Conservation (phyloP, 2,113 vertebrate species). For the Gobius niger region DNA sequence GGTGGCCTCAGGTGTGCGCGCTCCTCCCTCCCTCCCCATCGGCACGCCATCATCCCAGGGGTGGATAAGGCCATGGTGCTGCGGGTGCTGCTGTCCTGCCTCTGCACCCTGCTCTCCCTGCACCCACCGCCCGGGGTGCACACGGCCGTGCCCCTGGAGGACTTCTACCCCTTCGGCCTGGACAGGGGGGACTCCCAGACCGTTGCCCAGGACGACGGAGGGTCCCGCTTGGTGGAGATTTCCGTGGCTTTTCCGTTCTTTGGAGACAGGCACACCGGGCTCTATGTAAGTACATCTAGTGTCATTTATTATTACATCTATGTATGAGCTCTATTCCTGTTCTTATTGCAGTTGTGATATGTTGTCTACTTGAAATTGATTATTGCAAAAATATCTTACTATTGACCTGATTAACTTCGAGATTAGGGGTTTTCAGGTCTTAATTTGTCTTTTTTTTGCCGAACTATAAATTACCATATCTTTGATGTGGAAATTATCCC, state of each 20-base stretch:
- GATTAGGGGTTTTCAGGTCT: background rate
- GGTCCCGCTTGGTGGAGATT: slow-evolving; percentile 88
- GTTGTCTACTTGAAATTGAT: too few relatives aligned
- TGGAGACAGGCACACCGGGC: slow-evolving; percentile 88
- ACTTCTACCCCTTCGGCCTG: slow-evolving; percentile 91
- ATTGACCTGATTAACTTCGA: background rate
- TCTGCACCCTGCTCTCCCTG: slow-evolving; percentile 70
- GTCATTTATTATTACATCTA: too few relatives aligned
- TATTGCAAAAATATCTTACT: background rate
- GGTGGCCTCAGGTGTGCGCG: slow-evolving; percentile 59
- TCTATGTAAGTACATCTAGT: slow-evolving; percentile 88
- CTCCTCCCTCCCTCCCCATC: slow-evolving; percentile 58
- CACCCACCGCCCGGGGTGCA: slow-evolving; percentile 60
- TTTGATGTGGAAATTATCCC: too few relatives aligned
- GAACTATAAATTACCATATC: background rate
- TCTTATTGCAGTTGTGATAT: too few relatives aligned
- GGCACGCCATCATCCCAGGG: slow-evolving; percentile 59
- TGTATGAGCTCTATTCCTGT: too few relatives aligned
- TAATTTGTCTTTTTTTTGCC: too few relatives aligned
- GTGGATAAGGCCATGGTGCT: slow-evolving; percentile 74
- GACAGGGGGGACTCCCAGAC: slow-evolving; percentile 81
- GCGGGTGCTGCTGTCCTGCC: slow-evolving; percentile 67
- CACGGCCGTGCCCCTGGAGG: slow-evolving; percentile 82
- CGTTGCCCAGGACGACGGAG: slow-evolving; percentile 91
- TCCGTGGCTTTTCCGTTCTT: slow-evolving; percentile 92